phyloP scores from a whole-genome alignment of 2,888 invertebrate species.

The Diadegma fenestrale region DNA sequence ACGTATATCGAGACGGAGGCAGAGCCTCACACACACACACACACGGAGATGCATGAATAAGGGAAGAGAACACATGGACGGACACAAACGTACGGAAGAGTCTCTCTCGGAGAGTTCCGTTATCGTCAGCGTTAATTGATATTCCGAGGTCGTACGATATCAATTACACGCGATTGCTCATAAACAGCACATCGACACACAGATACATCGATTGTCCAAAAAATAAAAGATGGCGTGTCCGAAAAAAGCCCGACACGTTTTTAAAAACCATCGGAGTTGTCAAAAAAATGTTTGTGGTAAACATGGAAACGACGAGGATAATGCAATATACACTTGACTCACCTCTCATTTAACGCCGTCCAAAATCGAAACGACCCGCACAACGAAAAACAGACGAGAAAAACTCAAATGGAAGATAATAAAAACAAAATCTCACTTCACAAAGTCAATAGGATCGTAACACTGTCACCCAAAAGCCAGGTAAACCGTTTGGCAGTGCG shows the following conservation, averaged over 20 bases:
- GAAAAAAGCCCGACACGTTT: conserved; percentile 7
- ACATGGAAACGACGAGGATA: neutral
- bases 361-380: conserved; percentile 60
- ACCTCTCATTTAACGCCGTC: conserved; percentile 79
- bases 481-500: conserved; percentile 71
- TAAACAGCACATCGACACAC: neutral
- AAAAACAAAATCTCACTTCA: conserved; percentile 35
- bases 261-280: neutral
- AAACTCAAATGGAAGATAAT: conserved; percentile 39
- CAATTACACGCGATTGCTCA: conserved; percentile 32
- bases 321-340: conserved; percentile 42
- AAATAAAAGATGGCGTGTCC: conserved; percentile 32
- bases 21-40: neutral
- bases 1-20: conserved; percentile 8
- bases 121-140: conserved; percentile 71
- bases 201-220: neutral
- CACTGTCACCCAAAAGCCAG: conserved; percentile 49
- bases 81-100: conserved; percentile 23
- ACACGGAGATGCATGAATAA: no score
- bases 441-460: conserved; percentile 36
- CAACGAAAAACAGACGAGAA: conserved; percentile 29
- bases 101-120: conserved; percentile 66
- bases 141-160: conserved; percentile 67
- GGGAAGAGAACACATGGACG: conserved; percentile 5
- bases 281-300: conserved; percentile 8